Evolutionary conservation across 1,140 invertebrate genomes (phyloP).

Genomic region (Leptinotarsa texana): DNA sequence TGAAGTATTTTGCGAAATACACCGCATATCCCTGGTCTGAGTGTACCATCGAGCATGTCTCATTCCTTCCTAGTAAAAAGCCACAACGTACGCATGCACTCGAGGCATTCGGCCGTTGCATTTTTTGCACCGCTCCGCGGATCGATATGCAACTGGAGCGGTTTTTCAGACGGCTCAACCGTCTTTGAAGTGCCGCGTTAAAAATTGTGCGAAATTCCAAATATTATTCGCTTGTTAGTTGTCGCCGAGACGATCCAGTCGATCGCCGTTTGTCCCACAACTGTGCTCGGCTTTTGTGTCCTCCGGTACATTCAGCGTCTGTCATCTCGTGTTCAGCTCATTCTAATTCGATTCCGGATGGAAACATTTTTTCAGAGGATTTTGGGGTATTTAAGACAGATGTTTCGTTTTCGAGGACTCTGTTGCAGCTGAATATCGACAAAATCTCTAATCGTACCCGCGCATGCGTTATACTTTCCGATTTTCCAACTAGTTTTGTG

Average conservation of each 20-base stretch:
- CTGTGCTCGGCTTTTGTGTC: constrained; percentile 29
- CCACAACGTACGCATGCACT: constrained; percentile 48
- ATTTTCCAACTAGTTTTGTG: too few species aligned
- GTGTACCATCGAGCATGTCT: constrained; percentile 46
- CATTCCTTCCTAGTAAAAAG: constrained; percentile 50
- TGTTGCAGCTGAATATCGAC: background rate
- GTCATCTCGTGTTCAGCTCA: constrained; percentile 19
- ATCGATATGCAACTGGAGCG: constrained; percentile 54
- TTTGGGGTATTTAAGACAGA: background rate
- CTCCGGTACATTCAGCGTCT: constrained; percentile 26
- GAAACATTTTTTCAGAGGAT: background rate
- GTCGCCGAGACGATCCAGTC: constrained; percentile 34
- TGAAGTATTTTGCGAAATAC: too few species aligned
- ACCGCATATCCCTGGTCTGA: background rate
- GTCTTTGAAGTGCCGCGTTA: constrained; percentile 55
- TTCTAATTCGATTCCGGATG: background rate
- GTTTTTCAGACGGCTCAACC: constrained; percentile 42
- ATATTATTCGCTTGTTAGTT: constrained; percentile 55
- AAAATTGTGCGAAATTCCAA: constrained; percentile 57
- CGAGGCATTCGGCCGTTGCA: constrained; percentile 44
- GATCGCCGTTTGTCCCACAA: constrained; percentile 34
- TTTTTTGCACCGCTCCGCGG: constrained; percentile 47
- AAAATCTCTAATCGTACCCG: too few species aligned
- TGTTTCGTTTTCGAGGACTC: too few species aligned
- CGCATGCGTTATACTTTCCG: too few species aligned